Base-by-base conservation (phyloP, 2,888 invertebrate species). In the Xestia c-nigrum region DNA sequence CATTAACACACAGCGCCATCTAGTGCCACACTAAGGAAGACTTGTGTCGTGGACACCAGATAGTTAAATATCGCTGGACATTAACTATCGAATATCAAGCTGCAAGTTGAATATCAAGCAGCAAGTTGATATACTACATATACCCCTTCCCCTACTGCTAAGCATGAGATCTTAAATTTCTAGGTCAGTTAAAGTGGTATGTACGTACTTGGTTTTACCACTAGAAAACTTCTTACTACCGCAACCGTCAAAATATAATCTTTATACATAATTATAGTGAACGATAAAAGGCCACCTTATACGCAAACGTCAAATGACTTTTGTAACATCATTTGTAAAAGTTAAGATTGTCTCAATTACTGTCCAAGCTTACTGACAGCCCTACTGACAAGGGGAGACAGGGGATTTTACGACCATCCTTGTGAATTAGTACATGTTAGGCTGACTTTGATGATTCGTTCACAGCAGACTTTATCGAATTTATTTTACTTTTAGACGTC, bases 391-490 rank as follows among this genome's bases (percentile, higher is more conserved):
- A 67, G 69, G 63, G 68, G 76, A 63, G 78, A 76, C 47, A 38
- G 71, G 80, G 65, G 67, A 69, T 40, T 80, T 87, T 82, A 83
- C 74, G 77, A 85, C 76, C 73, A 59, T 70, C 40, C 74, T 72
- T 38, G 50, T 64, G 72, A 78, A 84, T 88, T 81, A 85, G 80
- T 78, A 81, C 74, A 86, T 80, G 72, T 83, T 77, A 76, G 64
- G 38, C 67, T 74, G 80, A 80, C 57, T 82, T 80, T 83, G 67
- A 79, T 63, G 78, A 76, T 72, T 74, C 46, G 72, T 80, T 76
- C n/a, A 59, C 55, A 40, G 38, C 38, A n/a, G 71, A 76, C 24
- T 65, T 63, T 64, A 43, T 74, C 16, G 40, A 64, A 55, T 67
- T 59, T 75, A 70, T 72, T 81, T 72, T 63, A 50, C 55, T 55